phyloP scores from a whole-genome alignment of 2,888 invertebrate species.

The Keiferia lycopersicella region DNA sequence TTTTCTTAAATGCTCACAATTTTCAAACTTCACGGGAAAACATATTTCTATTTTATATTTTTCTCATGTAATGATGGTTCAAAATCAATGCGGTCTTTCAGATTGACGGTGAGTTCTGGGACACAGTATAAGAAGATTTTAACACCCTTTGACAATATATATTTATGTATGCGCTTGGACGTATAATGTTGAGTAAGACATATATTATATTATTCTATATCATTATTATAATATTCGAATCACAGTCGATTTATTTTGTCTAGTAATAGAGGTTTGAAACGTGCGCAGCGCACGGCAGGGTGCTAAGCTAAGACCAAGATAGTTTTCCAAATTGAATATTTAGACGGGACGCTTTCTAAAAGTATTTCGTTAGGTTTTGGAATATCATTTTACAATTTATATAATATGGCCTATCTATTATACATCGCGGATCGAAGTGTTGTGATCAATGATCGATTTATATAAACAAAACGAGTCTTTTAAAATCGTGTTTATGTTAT shows the following conservation, averaged over 20 bases:
- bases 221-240: conserved; percentile 40
- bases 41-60: too few species aligned
- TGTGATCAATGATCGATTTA: conserved; percentile 33
- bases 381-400: neutral
- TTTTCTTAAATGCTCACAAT: too few species aligned
- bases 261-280: conserved; percentile 30
- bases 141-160: conserved; percentile 46
- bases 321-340: conserved; percentile 47
- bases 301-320: conserved; percentile 73
- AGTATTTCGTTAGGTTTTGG: neutral
- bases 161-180: conserved; percentile 37
- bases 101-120: too few species aligned
- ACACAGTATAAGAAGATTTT: conserved; percentile 51
- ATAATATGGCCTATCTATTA: conserved; percentile 32
- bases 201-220: conserved; percentile 39
- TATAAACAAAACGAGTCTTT: neutral
- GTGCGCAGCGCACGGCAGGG: conserved; percentile 47
- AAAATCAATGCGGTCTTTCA: too few species aligned
- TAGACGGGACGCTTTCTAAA: conserved; percentile 20
- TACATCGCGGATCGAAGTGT: conserved; percentile 30
- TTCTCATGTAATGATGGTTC: too few species aligned
- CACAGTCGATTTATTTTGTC: conserved; percentile 40
- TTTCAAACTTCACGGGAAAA: too few species aligned
- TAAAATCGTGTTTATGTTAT: neutral
- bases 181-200: conserved; percentile 43